Evolutionary conservation across 2,888 invertebrate genomes (phyloP).

Genomic region (Drymonia ruficornis): DNA sequence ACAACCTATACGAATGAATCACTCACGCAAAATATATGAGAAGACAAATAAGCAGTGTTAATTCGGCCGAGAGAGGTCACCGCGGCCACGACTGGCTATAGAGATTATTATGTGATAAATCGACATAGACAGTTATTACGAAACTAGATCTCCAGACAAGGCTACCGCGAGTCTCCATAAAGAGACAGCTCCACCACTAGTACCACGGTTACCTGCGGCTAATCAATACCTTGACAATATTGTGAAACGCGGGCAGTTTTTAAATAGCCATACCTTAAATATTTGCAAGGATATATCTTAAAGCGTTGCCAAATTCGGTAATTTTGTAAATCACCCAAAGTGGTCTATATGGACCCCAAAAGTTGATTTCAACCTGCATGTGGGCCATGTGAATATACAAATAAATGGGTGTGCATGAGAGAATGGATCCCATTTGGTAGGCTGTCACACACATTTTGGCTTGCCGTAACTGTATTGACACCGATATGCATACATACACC

Average conservation of each 20-base stretch:
- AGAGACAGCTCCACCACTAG: conserved; percentile 44
- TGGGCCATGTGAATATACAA: no score
- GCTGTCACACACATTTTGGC: no score
- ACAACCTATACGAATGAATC: conserved; percentile 12
- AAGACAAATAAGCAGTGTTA: conserved; percentile 37
- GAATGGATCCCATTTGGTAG: no score
- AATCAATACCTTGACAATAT: conserved; percentile 45
- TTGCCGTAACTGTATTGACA: no score
- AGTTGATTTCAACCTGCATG: no score
- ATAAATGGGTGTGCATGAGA: no score
- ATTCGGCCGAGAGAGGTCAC: conserved; percentile 44
- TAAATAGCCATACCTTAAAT: conserved; percentile 19
- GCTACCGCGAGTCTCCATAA: conserved; percentile 41
- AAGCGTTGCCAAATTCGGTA: conserved; percentile 4
- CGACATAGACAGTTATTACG: conserved; percentile 52
- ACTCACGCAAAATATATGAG: conserved; percentile 18
- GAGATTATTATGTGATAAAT: conserved; percentile 56
- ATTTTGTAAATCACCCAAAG: not conserved
- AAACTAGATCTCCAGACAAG: conserved; percentile 57
- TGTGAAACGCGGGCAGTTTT: conserved; percentile 32
- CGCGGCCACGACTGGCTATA: conserved; percentile 44
- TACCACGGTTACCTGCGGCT: conserved; percentile 50
- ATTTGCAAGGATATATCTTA: conserved; percentile 8
- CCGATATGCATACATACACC: no score
- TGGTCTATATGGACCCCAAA: no score